Evolutionary conservation across 2,797 vertebrate genomes (phyloP).

Genomic region (Manis pentadactyla): DNA sequence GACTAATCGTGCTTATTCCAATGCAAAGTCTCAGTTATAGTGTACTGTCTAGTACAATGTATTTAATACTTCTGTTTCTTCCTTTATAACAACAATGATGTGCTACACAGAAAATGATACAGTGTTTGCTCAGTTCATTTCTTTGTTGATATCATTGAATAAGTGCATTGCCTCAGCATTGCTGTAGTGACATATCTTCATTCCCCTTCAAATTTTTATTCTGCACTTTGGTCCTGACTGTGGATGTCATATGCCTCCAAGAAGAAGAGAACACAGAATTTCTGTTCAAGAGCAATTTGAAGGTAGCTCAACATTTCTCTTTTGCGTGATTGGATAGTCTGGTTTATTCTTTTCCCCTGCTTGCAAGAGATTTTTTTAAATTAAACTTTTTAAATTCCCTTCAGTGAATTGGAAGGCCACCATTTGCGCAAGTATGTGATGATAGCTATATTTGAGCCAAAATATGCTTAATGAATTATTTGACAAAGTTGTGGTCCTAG

Average conservation of each 20-base stretch:
- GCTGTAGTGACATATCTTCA: neutral
- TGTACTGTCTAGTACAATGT: neutral
- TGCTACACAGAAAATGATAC: neutral
- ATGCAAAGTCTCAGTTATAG: neutral
- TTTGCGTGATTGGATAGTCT: neutral
- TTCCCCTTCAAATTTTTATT: neutral
- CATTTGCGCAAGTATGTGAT: neutral
- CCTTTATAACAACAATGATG: neutral
- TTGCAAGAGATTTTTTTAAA: neutral
- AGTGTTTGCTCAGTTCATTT: neutral
- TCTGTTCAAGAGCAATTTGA: neutral
- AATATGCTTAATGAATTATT: neutral
- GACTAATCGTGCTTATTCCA: neutral
- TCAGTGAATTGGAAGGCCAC: neutral
- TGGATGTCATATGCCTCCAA: neutral
- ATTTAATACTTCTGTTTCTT: neutral
- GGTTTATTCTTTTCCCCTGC: neutral
- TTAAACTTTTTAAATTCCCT: neutral
- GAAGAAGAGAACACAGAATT: neutral
- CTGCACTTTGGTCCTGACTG: neutral
- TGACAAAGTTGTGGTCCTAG: neutral
- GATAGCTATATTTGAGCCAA: neutral
- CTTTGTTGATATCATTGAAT: neutral
- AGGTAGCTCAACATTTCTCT: neutral
- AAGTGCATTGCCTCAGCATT: neutral